These are phyloP conservation scores for Apantesis nais DNA, from an alignment of 2,888 invertebrate genomes.

Conservation along the genomic window DNA sequence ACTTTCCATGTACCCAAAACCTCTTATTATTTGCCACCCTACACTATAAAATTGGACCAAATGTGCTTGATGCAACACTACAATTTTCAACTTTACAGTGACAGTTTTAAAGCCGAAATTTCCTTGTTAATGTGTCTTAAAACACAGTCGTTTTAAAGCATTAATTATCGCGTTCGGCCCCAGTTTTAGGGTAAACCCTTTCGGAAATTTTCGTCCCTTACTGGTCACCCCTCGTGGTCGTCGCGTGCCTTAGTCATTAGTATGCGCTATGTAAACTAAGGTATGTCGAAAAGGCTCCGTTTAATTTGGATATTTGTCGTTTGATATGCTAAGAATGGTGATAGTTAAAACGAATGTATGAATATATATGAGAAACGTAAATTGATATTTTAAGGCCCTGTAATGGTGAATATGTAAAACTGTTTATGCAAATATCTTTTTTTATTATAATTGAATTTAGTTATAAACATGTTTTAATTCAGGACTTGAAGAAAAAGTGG, in stretches of 20 bases:
- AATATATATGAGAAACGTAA: conserved; percentile 37
- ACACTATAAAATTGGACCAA: conserved; percentile 83
- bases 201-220: conserved; percentile 80
- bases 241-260: conserved; percentile 77
- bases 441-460: too few species aligned
- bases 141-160: conserved; percentile 78
- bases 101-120: conserved; percentile 48
- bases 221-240: conserved; percentile 80
- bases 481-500: too few species aligned
- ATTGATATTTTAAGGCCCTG: conserved; percentile 21
- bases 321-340: conserved; percentile 56
- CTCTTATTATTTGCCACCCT: conserved; percentile 83
- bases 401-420: not conserved
- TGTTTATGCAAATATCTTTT: not conserved
- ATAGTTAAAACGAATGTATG: conserved; percentile 41
- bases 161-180: conserved; percentile 80
- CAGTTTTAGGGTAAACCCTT: conserved; percentile 83
- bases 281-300: conserved; percentile 71
- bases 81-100: conserved; percentile 47
- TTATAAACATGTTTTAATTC: too few species aligned
- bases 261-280: conserved; percentile 73
- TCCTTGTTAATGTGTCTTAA: conserved; percentile 35
- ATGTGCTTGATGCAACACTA: conserved; percentile 51
- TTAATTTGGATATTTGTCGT: conserved; percentile 67
- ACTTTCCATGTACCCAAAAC: conserved; percentile 79